Base-by-base conservation (phyloP, 2,888 invertebrate species). In the Latrodectus elegans region DNA sequence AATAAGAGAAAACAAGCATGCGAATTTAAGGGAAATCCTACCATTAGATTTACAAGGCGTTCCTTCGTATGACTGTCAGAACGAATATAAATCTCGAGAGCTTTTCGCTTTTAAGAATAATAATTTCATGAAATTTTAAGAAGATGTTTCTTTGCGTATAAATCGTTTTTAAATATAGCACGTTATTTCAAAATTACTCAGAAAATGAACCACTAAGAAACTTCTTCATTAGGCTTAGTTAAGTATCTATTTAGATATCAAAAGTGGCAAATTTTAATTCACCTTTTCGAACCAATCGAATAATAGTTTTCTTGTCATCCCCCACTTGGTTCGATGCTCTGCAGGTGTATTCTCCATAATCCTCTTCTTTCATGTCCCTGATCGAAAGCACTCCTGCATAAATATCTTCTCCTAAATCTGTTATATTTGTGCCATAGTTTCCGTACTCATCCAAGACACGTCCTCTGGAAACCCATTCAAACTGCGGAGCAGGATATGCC, bases 321-420 rank as follows among this genome's bases (percentile, higher is more conserved):
- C 97, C 97, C 85, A 97, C 93, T 3, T 95, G 94, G 92, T 98
- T 98, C 22, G 95, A 95, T 9, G 97, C 96, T 90, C 96, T 95
- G 91, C 98, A 98, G 82, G 95, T 96, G 92, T 97, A 98, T 86
- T 97, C 97, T 0, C 98, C 98, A 91, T 97, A 97, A 91, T 97
- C 97, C 9, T 82, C 84, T 71, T 89, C 90, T 64, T 85, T 84
- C 68, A 89, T 88, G 73, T 89, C 89, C 12, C 88, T 95, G 90
- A 97, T 93, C 91, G 92, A 94, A 60, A 97, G 92, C 0, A 96
- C 94, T 86, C 96, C 96, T 8, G 95, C 95, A 92, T 97, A 97
- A 1, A 96, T 94, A 92, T 97, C 97, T 92, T 96, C 96, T 90
- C 95, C 95, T 73, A 96, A 95, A 60, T 94, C 95, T 22, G 95